Conservation (phyloP, 2,797 vertebrate species). For the Lates japonicus region DNA sequence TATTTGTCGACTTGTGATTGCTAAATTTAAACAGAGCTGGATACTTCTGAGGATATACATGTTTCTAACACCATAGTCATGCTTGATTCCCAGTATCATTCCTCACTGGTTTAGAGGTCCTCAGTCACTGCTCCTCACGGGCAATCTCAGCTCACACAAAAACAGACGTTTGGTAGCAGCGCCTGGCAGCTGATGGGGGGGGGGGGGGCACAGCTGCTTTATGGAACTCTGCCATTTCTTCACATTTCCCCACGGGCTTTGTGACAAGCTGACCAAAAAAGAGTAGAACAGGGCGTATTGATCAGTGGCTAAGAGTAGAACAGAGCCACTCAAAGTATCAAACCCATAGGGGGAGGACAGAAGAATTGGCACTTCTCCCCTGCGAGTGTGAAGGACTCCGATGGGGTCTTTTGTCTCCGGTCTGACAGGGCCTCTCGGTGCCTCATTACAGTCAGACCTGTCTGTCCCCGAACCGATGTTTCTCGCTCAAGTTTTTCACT, state of each 20-base stretch:
- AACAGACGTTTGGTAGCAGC: constrained; percentile 26
- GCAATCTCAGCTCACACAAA: constrained; percentile 41
- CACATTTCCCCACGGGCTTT: constrained; percentile 58
- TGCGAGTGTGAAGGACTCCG: constrained; percentile 67
- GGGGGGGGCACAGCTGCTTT: constrained; percentile 52
- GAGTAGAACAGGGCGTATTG: constrained; percentile 74
- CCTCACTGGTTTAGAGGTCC: constrained; percentile 3
- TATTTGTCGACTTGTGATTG: neutral
- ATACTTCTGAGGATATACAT: constrained; percentile 2
- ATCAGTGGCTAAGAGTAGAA: constrained; percentile 77
- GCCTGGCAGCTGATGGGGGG: constrained; percentile 45
- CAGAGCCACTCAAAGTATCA: constrained; percentile 66
- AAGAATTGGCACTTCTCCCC: constrained; percentile 71
- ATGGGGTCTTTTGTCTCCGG: constrained; percentile 73
- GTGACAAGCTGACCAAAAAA: constrained; percentile 74
- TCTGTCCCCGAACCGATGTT: constrained; percentile 37
- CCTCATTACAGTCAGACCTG: constrained; percentile 72
- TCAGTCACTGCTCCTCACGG: constrained; percentile 12
- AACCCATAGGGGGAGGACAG: constrained; percentile 66
- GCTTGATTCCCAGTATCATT: constrained; percentile 4
- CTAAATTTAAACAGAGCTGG: neutral
- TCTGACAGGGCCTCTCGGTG: constrained; percentile 70
- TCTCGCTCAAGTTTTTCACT: constrained; percentile 52
- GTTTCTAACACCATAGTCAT: neutral
- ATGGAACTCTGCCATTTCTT: constrained; percentile 66